Evolutionary conservation across 2,797 vertebrate genomes (phyloP).

Genomic region (Adelosebastes latens): DNA sequence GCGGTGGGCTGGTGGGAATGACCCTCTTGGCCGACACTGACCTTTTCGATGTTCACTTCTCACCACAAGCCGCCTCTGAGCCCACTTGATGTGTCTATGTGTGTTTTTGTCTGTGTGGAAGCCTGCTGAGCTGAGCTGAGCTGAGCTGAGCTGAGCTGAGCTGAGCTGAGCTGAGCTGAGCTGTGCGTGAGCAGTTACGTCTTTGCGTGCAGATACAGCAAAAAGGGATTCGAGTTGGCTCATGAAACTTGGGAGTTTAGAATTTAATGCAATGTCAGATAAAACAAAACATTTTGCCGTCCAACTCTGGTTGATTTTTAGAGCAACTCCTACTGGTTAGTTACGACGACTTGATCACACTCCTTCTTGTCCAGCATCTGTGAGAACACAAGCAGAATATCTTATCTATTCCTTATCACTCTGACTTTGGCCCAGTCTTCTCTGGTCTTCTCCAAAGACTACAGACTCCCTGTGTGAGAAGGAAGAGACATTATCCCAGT

Average conservation of each 20-base stretch:
- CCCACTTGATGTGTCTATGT: constrained; percentile 18
- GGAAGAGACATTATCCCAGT: constrained; percentile 32
- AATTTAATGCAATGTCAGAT: neutral
- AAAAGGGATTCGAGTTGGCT: neutral
- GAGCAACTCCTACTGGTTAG: neutral
- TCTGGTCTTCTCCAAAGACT: constrained; percentile 12
- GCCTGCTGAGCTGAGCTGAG: neutral
- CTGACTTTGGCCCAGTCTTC: constrained; percentile 11
- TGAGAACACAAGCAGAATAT: constrained; percentile 27
- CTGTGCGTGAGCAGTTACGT: neutral
- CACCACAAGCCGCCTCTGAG: constrained; percentile 35
- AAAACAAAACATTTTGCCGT: neutral
- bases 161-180: neutral
- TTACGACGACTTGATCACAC: neutral
- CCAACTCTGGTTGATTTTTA: neutral
- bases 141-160: too few relatives aligned
- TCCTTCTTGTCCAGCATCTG: neutral
- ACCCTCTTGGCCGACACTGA: constrained; percentile 45
- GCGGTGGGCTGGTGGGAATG: constrained; percentile 60
- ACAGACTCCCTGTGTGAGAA: constrained; percentile 28
- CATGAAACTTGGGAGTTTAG: neutral
- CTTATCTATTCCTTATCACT: constrained; percentile 36
- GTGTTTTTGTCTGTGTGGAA: neutral
- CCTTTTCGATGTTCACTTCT: constrained; percentile 55
- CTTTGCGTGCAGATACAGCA: neutral